Base-by-base conservation (phyloP, 1,140 invertebrate species). In the Phymastichus coffea region DNA sequence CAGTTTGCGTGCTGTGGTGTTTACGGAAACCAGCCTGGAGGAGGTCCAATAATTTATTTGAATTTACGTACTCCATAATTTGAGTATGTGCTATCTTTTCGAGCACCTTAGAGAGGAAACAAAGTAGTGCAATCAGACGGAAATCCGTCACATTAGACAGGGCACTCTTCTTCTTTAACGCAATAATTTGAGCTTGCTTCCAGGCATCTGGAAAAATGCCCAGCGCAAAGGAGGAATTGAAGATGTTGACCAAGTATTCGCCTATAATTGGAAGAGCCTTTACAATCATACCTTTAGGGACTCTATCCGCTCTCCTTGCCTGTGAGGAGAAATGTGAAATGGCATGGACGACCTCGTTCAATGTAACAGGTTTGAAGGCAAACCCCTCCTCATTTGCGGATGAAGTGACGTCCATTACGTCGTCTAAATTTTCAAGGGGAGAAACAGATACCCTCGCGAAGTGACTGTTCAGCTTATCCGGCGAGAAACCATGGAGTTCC, bases 11-110 rank as follows among this genome's bases (percentile, higher is more conserved):
- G 23, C 68, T 64, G 52, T 69, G 53, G 8, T 63, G 40, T 19
- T 44, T 44, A 8, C 67, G 35, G 56, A 74, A 74, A 12, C 70
- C 70, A 4, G 70, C 70, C 41, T 71, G 73, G 20, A 23, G 52
- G 1, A 43, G 53, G 23, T 63, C 51, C 7, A 55, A 35, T 1
- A 62, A 10, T 1, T 38, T 15, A 20, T 40, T 23, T 0, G 23
- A 10, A 6, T 1, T 19, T 10, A 63, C 8, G 12, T n/a, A n/a
- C n/a, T n/a, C n/a, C n/a, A n/a, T n/a, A n/a, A n/a, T n/a, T n/a
- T n/a, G n/a, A n/a, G n/a, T 47, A 54, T 2, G 17, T 0, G 48
- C 49, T 0, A 54, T 12, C 12, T 12, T 17, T 41, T 63, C 55
- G 4, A 63, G 12, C 0, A 47, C 10, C 17, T 58, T 63, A 0